These are phyloP conservation scores for Mionectes macconnelli DNA, from an alignment of 2,113 vertebrate genomes.

Conservation along the genomic window DNA sequence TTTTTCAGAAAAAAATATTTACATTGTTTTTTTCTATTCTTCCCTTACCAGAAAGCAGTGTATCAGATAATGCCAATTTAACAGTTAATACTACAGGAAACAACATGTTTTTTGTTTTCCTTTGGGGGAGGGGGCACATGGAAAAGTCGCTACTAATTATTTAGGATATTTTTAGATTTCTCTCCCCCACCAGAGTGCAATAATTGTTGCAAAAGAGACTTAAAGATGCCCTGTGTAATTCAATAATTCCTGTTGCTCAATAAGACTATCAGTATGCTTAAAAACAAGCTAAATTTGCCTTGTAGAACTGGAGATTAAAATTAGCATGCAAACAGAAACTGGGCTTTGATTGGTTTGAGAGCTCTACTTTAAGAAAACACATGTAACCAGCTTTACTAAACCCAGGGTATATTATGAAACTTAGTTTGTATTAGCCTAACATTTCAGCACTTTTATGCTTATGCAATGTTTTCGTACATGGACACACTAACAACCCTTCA, in stretches of 20 bases:
- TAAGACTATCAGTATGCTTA: not conserved
- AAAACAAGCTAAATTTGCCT: not conserved
- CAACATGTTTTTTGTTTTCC: not conserved
- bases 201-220: not conserved
- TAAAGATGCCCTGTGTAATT: not conserved
- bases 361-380: not conserved
- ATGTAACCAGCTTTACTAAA: not conserved
- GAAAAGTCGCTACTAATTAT: constrained; percentile 3
- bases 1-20: not conserved
- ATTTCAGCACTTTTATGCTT: not conserved
- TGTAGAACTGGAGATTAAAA: not conserved
- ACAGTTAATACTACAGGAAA: not conserved
- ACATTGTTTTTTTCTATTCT: not conserved
- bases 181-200: not conserved
- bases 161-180: not conserved
- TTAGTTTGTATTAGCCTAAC: not conserved
- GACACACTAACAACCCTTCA: not conserved
- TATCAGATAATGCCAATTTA: not conserved
- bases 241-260: not conserved
- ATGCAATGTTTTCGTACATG: not conserved
- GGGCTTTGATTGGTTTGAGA: not conserved
- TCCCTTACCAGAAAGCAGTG: not conserved
- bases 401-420: not conserved
- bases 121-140: not conserved
- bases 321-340: not conserved